Evolutionary conservation across 2,888 invertebrate genomes (phyloP), one percentile per base, ranked within the genome.

Genomic region (Herminia tarsipennalis): DNA sequence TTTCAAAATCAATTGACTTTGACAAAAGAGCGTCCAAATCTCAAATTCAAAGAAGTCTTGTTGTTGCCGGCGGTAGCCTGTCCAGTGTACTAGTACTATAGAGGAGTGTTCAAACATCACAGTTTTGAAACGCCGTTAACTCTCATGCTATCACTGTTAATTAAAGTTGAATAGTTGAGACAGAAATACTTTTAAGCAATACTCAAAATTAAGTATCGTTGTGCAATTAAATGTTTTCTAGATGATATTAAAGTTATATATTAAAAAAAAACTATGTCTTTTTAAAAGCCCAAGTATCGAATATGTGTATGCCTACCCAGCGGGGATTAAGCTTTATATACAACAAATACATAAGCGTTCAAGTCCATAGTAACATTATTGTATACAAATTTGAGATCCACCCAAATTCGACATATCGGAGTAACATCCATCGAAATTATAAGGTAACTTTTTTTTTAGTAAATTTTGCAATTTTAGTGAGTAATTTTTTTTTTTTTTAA

Each of bases 281-380:
- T 32, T 5, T 14, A 18, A 32, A 24, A 30, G 35, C 22, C 25
- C 24, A 24, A 8, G 17, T 17, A 30, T 17, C 10, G 30, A 30
- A 22, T 22, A 38, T 14, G 17, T 21, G 9, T 20, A 3, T 16
- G 37, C 12, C 4, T 22, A 6, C 16, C 6, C 12, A 25, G 25
- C 35, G n/a, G 35, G 8, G 29, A 10, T 8, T 10, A 13, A 37
- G 27, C 16, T 12, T 22, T 38, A 30, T 30, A 17, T 30, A 38
- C 29, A 29, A 38, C 9, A 38, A 22, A 17, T 1, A 30, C n/a
- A n/a, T 21, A 25, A 17, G 32, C 30, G 5, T 24, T 18, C 16
- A 14, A 25, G 17, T 25, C 18, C n/a, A 33, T 33, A 28, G 27
- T 28, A 13, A 28, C 12, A 21, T 30, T 30, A 24, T 38, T 14